Base-by-base conservation (phyloP, 2,888 invertebrate genomes). In the Willowsia nigromaculata region DNA sequence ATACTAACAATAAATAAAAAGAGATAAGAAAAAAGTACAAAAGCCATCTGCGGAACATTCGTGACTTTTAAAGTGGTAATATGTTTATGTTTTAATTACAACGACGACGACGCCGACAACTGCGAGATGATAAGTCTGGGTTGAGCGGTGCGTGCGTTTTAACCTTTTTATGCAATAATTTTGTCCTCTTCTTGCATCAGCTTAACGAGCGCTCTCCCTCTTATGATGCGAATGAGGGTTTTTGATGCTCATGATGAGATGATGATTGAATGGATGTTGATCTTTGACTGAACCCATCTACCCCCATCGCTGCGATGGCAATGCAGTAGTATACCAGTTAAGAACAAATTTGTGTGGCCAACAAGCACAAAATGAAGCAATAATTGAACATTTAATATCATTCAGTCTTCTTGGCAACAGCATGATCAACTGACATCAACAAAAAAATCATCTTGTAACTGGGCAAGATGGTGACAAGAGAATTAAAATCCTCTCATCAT, bases 61-160 rank as follows among this genome's bases (percentile, higher is more conserved):
- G 5, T 68, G 18, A 18, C 0, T 68, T 18, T 71, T 71, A 62
- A 71, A 71, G 43, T 25, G 71, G 71, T 25, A 71, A 71, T 9
- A 22, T 71, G 71, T 71, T 71, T 40, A 71, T 71, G 71, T 71
- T 71, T 71, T 71, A 71, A 71, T 71, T 43, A 40, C 62, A 33
- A 11, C 56, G 56, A 18, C 56, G 56, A 56, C 56, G 13, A 56
- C n/a, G n/a, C n/a, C n/a, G n/a, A n/a, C n/a, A n/a, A n/a, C n/a
- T n/a, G n/a, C n/a, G n/a, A 53, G 33, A n/a, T 33, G 30, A 59
- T 25, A 62, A 62, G 68, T n/a, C n/a, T n/a, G n/a, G n/a, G n/a
- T 68, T 68, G 68, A n/a, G 18, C 40, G 3, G 13, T 62, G 18
- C 18, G 33, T 71, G n/a, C 18, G n/a, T 43, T 7, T 27, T 62